Conservation (phyloP, 2,113 vertebrate species). For the Otocyon megalotis region DNA sequence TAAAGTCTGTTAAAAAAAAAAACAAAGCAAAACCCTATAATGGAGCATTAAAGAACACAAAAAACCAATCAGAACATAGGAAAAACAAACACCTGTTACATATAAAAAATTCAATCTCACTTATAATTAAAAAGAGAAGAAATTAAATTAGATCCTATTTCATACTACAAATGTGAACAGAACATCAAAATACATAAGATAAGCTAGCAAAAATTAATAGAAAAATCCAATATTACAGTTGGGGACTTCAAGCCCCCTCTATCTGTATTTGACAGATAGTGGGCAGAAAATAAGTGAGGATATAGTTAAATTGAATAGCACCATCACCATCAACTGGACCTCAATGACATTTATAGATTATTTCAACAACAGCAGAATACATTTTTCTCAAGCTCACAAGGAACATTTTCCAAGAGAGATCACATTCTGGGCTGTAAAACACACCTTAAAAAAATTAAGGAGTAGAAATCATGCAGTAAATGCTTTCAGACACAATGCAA, state of each 20-base stretch:
- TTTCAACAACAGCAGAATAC: not conserved
- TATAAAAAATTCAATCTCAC: not conserved
- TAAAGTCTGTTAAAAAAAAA: slow-evolving; percentile 40
- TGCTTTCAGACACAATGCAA: not conserved
- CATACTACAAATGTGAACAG: slow-evolving; percentile 47
- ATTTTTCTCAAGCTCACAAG: not conserved
- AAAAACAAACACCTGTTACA: not conserved
- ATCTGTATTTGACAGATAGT: not conserved
- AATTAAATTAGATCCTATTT: slow-evolving; percentile 51
- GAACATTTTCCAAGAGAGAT: not conserved
- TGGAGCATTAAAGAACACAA: slow-evolving; percentile 14
- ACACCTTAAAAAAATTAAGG: not conserved
- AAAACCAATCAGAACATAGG: not conserved
- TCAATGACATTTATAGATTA: not conserved
- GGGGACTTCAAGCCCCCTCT: not conserved
- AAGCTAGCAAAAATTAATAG: not conserved
- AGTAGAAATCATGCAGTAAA: not conserved
- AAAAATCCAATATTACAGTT: not conserved
- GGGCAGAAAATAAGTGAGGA: not conserved
- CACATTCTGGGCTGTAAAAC: not conserved
- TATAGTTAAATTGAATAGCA: not conserved
- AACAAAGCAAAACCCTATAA: not conserved
- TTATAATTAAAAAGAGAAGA: slow-evolving; percentile 53
- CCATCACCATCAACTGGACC: not conserved
- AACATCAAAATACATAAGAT: not conserved